Conservation (phyloP, 2,888 invertebrate genomes). For the Gastracanthus pulcherrimus region DNA sequence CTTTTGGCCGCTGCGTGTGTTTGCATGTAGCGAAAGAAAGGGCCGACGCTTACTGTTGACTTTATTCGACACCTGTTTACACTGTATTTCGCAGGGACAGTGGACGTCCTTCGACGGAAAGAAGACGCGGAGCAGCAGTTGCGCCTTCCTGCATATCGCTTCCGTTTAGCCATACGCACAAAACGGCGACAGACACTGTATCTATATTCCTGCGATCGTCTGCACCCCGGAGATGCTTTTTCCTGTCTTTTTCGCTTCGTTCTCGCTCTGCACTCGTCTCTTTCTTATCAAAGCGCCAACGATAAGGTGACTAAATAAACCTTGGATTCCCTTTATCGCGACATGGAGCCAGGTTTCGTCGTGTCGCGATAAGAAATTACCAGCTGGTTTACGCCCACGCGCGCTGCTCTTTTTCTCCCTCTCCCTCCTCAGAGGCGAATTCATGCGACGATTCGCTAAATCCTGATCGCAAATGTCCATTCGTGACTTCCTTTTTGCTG, state of each 20-base stretch:
- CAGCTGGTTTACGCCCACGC: conserved; percentile 63
- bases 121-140: no score
- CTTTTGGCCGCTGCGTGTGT: no score
- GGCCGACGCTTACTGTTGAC: not conserved
- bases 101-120: no score
- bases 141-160: not conserved
- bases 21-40: no score
- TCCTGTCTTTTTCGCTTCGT: not conserved
- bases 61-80: not conserved
- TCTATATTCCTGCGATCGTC: not conserved
- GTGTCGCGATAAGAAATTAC: conserved; percentile 64
- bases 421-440: not conserved
- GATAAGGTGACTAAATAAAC: conserved; percentile 61
- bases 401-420: not conserved
- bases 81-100: not conserved
- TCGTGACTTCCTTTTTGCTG: no score
- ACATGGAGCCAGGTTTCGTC: conserved; percentile 62
- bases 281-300: not conserved
- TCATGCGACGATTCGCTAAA: not conserved
- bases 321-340: conserved; percentile 65
- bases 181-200: not conserved
- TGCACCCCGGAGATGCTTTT: not conserved
- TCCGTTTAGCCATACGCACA: not conserved
- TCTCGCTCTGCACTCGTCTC: not conserved
- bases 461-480: no score